Conservation (phyloP, 2,113 vertebrate genomes). For the Rutilus rutilus region DNA sequence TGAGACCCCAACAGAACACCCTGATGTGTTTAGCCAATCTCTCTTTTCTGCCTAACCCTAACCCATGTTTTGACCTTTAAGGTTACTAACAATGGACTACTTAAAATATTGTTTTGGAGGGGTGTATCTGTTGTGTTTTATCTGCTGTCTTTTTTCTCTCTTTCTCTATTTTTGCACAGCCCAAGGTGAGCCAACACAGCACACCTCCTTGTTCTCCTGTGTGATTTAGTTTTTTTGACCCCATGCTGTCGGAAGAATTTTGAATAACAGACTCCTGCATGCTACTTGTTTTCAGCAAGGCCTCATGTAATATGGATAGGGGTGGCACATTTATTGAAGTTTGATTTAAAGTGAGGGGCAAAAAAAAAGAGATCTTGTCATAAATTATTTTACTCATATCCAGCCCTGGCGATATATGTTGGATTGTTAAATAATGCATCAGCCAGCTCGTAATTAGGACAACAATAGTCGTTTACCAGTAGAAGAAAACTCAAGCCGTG, state of each 20-base stretch:
- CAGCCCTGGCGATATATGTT: constrained; percentile 77
- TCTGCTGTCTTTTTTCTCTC: not conserved
- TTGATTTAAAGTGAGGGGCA: constrained; percentile 76
- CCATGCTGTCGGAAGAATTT: constrained; percentile 66
- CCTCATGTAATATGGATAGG: constrained; percentile 81
- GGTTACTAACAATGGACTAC: not conserved
- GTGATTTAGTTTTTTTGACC: constrained; percentile 74
- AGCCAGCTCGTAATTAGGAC: constrained; percentile 79
- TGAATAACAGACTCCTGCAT: constrained; percentile 70
- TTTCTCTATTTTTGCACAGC: constrained; percentile 30
- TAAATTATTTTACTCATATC: constrained; percentile 83
- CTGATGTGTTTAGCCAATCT: not conserved
- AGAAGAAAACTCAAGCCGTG: constrained; percentile 63
- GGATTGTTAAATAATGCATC: constrained; percentile 82
- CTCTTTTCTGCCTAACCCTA: not conserved
- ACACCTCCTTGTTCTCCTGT: constrained; percentile 51
- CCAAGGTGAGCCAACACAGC: constrained; percentile 67
- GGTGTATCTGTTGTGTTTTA: not conserved
- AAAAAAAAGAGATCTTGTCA: constrained; percentile 73
- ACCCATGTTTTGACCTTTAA: not conserved
- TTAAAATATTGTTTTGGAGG: constrained; percentile 13
- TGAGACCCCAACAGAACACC: not conserved
- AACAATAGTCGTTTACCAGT: constrained; percentile 76
- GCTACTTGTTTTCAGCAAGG: constrained; percentile 71
- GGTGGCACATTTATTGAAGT: constrained; percentile 81